Base-by-base conservation (phyloP, 2,113 vertebrate genomes). In the Henicopernis longicauda region DNA sequence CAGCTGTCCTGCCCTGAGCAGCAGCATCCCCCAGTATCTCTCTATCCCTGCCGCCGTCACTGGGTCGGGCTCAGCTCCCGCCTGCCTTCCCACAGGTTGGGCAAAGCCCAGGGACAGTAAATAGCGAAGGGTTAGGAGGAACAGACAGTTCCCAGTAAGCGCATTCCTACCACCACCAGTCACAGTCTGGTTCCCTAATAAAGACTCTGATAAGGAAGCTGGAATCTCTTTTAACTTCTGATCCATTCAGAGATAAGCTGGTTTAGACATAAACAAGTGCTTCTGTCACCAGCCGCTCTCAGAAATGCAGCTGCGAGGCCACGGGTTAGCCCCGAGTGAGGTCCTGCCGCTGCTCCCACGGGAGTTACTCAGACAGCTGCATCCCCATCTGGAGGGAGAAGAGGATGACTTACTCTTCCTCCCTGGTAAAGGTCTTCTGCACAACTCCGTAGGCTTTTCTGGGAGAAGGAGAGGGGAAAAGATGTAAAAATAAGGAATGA, bases 201-300 rank as follows among this genome's bases (percentile, higher is more conserved):
- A 88, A 79, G 93, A n/a, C 83, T 54, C 71, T 76, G 96, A 97
- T 95, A 93, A 95, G 82, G 71, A 89, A 91, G 61, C 71, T 97
- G 91, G 96, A 96, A 96, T 97, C 89, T 79, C 94, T 97, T 97
- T 97, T 73, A 97, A 96, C 87, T 95, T 82, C 59, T 86, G 96
- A 96, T 97, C 74, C 5, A 0, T 69, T 91, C 44, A 27, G 62
- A 94, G 96, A 96, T 96, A 91, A 95, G 50, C 44, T 5, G 11
- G 67, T 85, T 97, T 73, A 82, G 78, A 86, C 20, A 73, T 87
- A 97, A 97, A 97, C 97, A 95, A 94, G 87, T 3, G 0, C 42
- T 95, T 95, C 86, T 95, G 86, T 87, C 95, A 94, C 81, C 1
- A 0, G 78, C 89, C 42, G 80, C 82, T 83, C 76, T 81, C 69